Conservation (phyloP, 2,888 invertebrate genomes). For the Barypeithes pellucidus region DNA sequence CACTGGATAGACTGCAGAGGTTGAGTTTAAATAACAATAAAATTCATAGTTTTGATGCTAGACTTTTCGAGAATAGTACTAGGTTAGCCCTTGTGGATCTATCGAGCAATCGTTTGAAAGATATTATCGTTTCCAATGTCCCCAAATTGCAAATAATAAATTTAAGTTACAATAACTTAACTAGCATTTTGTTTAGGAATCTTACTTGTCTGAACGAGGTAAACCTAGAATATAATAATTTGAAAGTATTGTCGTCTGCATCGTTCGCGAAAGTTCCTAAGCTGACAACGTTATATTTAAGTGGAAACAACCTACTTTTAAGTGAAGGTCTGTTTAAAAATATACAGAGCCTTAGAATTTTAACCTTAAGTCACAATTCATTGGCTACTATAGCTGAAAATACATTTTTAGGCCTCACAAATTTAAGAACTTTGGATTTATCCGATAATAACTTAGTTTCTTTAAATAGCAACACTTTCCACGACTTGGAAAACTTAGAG, state of each 20-base stretch:
- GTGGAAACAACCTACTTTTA: constrained; percentile 59
- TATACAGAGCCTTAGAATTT: constrained; percentile 54
- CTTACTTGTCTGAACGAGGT: constrained; percentile 55
- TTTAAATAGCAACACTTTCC: constrained; percentile 57
- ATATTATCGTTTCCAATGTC: constrained; percentile 55
- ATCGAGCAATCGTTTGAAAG: constrained; percentile 57
- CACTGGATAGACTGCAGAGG: constrained; percentile 56
- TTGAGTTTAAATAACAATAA: constrained; percentile 55
- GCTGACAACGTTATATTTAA: constrained; percentile 59
- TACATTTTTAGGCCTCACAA: constrained; percentile 59
- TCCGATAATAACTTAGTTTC: constrained; percentile 60
- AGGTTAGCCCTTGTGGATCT: constrained; percentile 58
- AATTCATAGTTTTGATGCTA: constrained; percentile 53
- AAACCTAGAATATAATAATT: constrained; percentile 58
- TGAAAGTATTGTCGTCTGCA: constrained; percentile 51
- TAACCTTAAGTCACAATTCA: constrained; percentile 61
- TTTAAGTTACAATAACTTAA: constrained; percentile 60
- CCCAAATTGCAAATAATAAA: constrained; percentile 59
- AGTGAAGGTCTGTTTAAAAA: constrained; percentile 56
- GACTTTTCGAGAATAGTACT: constrained; percentile 55
- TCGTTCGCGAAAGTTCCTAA: constrained; percentile 52
- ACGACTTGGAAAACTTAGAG: constrained; percentile 60
- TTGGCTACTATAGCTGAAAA: constrained; percentile 57
- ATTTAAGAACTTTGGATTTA: constrained; percentile 63
- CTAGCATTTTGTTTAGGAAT: constrained; percentile 45